Evolutionary conservation across 1,140 invertebrate species (phyloP), one percentile per base, ranked within the genome.

Genomic region (Cardiocondyla obscurior): DNA sequence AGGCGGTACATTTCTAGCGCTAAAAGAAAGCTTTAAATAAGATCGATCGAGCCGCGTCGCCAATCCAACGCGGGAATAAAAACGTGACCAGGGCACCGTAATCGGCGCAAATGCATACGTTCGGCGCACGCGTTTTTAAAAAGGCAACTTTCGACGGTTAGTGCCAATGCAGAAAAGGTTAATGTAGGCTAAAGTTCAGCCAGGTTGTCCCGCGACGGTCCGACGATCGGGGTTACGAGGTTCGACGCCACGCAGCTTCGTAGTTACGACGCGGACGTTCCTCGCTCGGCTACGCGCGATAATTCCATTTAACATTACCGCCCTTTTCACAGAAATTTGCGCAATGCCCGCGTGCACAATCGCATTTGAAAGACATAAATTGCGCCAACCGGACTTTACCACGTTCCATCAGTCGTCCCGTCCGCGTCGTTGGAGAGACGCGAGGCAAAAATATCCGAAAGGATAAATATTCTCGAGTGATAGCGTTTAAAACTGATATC

Each of bases 401-500:
- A 16, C 55, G 22, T 25, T 28, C 12, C 53, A 6, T 12, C 62
- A 22, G 70, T 12, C 39, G 22, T 14, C 4, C 33, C 33, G 19
- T 22, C 33, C 33, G 19, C 14, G 19, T 39, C 58, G 30, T 76
- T 25, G 16, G 30, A 49, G 28, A 58, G 28, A 46, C 22, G n/a
- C 6, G 57, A 62, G 55, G 28, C 65, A 53, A 69, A 79, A 53
- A 67, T 53, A 55, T 28, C 28, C 25, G 7, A 69, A 79, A 42
- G 62, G 25, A 69, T 36, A 53, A 51, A 79, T 67, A 67, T 79
- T 79, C 62, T 53, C 74, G 74, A 79, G 16, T 69, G 74, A 79
- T 69, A 67, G 44, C 74, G 33, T 79, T 79, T 79, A 79, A 77
- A 77, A 79, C 46, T 79, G 62, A 79, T 79, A 79, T 79, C 74